These are phyloP conservation scores for Scylla paramamosain DNA, from an alignment of 1,140 invertebrate genomes.

Conservation along the genomic window DNA sequence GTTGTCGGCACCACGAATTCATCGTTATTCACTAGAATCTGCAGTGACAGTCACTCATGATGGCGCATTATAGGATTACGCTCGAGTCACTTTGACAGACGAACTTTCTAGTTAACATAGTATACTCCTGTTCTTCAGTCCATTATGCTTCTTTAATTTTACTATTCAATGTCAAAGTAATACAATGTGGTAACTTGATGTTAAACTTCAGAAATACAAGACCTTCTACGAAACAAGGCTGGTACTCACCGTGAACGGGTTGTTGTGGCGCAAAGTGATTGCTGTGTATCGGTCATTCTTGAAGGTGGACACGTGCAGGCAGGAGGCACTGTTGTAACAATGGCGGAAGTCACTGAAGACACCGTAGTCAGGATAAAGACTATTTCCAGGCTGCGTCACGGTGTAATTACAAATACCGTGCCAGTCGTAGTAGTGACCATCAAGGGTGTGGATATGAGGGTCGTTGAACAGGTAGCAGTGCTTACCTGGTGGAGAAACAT, in stretches of 20 bases:
- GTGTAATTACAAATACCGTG: conserved; percentile 53
- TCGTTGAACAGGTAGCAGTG: conserved; percentile 27
- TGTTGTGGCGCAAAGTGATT: not conserved
- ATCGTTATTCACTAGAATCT: not conserved
- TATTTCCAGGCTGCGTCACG: not conserved
- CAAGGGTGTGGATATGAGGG: conserved; percentile 31
- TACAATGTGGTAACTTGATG: too few species aligned
- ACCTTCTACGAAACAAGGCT: too few species aligned
- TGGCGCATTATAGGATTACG: too few species aligned
- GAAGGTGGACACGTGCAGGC: conserved; percentile 39
- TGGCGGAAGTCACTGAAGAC: conserved; percentile 16
- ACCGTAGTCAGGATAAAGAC: not conserved
- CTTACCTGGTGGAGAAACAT: not conserved
- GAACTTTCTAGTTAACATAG: too few species aligned
- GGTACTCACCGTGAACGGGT: conserved; percentile 1
- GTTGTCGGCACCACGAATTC: not conserved
- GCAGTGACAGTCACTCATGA: too few species aligned
- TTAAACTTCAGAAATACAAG: too few species aligned
- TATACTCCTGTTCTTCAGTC: too few species aligned
- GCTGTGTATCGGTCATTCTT: conserved; percentile 33
- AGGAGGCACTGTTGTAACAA: conserved; percentile 22
- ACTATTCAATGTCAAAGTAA: too few species aligned
- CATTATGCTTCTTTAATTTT: too few species aligned
- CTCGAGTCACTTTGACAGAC: too few species aligned
- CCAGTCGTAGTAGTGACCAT: conserved; percentile 34